Evolutionary conservation across 2,888 invertebrate species (phyloP).

Genomic region (Smittia aterrima): DNA sequence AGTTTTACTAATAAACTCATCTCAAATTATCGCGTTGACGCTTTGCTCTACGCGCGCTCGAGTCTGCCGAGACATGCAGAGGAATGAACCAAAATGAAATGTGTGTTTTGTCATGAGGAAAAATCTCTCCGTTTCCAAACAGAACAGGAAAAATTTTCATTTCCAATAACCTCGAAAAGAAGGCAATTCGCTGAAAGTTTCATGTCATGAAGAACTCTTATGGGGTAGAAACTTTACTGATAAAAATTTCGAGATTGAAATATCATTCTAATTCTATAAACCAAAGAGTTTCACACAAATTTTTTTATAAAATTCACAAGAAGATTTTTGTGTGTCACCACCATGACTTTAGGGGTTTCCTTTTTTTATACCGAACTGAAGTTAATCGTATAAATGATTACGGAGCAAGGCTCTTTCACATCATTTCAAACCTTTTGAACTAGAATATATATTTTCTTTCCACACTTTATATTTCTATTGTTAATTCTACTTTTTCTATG

Average conservation of each 20-base stretch:
- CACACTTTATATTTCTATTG: background rate
- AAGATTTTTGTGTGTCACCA: constrained; percentile 4
- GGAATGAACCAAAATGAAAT: background rate
- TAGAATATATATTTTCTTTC: background rate
- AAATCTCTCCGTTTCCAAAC: constrained; percentile 1
- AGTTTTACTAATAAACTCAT: background rate
- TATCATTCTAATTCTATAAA: background rate
- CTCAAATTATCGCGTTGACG: constrained; percentile 2
- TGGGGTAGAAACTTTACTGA: background rate
- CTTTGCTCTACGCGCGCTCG: background rate
- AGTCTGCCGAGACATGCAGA: background rate
- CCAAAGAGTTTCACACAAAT: background rate
- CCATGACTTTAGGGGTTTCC: constrained; percentile 11
- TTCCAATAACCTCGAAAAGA: constrained; percentile 40
- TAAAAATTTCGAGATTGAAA: constrained; percentile 9
- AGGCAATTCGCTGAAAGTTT: background rate
- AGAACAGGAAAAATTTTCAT: constrained; percentile 29
- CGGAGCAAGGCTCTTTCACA: background rate
- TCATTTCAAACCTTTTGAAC: background rate
- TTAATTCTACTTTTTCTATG: background rate
- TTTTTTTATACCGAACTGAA: background rate
- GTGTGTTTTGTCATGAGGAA: background rate
- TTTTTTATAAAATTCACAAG: background rate
- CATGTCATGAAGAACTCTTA: background rate
- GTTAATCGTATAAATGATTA: background rate